phyloP scores from a whole-genome alignment of 1,140 invertebrate species.

The Bathynomus jamesi region DNA sequence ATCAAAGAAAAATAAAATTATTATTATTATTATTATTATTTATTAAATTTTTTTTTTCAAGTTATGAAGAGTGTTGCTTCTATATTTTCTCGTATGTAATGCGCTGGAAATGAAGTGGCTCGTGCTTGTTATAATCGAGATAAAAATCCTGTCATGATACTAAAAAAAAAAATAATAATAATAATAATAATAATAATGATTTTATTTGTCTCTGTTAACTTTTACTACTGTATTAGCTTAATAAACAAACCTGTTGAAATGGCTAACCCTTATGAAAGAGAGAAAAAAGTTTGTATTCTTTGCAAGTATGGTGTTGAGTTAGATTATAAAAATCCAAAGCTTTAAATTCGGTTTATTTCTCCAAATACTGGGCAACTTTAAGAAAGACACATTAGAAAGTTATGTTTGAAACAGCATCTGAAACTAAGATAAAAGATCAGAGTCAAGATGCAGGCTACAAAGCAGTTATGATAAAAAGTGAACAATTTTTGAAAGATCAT shows the following conservation, averaged over 20 bases:
- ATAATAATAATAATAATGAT: too few relatives aligned
- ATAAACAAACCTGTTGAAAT: slow-evolving; percentile 57
- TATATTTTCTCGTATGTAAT: too few relatives aligned
- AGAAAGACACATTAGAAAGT: slow-evolving; percentile 80
- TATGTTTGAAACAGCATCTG: slow-evolving; percentile 67
- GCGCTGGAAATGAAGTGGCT: too few relatives aligned
- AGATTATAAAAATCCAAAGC: slow-evolving; percentile 83
- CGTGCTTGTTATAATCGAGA: too few relatives aligned
- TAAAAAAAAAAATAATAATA: too few relatives aligned
- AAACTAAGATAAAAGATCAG: slow-evolving; percentile 60
- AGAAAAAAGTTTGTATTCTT: slow-evolving; percentile 67
- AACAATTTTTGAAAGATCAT: slow-evolving; percentile 69
- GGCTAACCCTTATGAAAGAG: slow-evolving; percentile 73
- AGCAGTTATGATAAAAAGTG: slow-evolving; percentile 65
- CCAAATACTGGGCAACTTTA: slow-evolving; percentile 85
- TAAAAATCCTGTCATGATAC: too few relatives aligned
- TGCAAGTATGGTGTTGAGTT: slow-evolving; percentile 73
- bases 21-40: too few relatives aligned
- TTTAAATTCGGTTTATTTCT: slow-evolving; percentile 92
- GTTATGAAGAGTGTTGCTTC: too few relatives aligned
- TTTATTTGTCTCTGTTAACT: too few relatives aligned
- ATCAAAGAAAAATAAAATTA: too few relatives aligned
- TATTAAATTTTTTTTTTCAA: too few relatives aligned
- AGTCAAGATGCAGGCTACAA: slow-evolving; percentile 64
- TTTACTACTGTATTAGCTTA: too few relatives aligned